phyloP scores from a whole-genome alignment of 2,113 vertebrate species.

The Coracopsis vasa region DNA sequence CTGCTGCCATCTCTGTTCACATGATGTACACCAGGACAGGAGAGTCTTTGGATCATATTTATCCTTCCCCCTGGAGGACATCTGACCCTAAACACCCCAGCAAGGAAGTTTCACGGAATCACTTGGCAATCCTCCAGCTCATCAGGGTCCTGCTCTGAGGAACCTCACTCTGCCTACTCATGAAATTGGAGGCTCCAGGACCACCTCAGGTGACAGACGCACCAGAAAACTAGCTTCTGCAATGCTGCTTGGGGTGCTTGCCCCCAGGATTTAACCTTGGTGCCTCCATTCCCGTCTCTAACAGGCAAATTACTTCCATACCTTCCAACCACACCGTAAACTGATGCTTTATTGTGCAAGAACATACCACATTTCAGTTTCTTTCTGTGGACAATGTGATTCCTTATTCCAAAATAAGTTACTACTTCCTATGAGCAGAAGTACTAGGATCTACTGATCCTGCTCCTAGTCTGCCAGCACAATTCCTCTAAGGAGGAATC shows the following conservation, averaged over 20 bases:
- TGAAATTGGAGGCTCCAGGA: not conserved
- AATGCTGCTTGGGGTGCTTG: not conserved
- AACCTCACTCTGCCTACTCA: not conserved
- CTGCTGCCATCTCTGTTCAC: not conserved
- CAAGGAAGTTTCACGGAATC: not conserved
- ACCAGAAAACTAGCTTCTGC: not conserved
- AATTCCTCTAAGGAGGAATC: not conserved
- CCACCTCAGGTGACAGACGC: not conserved
- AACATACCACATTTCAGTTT: not conserved
- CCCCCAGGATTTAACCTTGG: accelerated
- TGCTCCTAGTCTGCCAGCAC: not conserved
- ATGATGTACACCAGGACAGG: accelerated
- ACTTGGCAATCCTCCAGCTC: not conserved
- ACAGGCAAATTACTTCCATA: not conserved
- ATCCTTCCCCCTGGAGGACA: not conserved
- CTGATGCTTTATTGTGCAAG: not conserved
- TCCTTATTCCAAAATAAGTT: not conserved
- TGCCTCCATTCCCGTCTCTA: not conserved
- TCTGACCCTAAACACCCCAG: not conserved
- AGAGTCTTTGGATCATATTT: not conserved
- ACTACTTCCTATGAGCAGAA: not conserved
- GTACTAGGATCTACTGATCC: not conserved
- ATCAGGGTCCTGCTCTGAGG: accelerated
- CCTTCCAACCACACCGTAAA: not conserved
- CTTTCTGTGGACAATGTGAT: not conserved